These are phyloP conservation scores for Cavia aperea DNA, from an alignment of 2,113 vertebrate genomes.

Conservation along the genomic window DNA sequence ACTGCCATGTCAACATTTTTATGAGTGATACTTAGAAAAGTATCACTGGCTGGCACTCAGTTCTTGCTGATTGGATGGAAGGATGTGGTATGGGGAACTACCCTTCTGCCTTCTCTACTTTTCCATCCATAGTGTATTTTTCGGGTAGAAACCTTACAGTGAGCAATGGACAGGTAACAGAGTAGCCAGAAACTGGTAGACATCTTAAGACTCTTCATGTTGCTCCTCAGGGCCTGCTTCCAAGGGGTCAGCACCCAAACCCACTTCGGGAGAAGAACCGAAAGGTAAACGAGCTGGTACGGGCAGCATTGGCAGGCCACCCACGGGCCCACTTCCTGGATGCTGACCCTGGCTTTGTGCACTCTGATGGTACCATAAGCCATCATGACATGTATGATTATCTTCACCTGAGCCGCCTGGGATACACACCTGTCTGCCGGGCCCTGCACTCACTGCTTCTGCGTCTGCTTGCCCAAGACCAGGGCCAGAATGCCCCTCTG, in stretches of 20 bases:
- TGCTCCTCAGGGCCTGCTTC: constrained; percentile 81
- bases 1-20: not conserved
- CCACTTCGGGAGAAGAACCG: constrained; percentile 83
- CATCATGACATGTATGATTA: constrained; percentile 93
- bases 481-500: constrained; percentile 42
- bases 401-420: constrained; percentile 86
- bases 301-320: constrained; percentile 73
- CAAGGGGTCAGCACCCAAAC: constrained; percentile 86
- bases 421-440: constrained; percentile 84
- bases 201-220: not conserved
- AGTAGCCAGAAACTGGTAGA: not conserved
- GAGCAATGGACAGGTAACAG: not conserved
- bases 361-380: constrained; percentile 86
- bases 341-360: constrained; percentile 87
- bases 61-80: not conserved
- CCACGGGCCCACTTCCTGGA: constrained; percentile 81
- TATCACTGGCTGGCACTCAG: not conserved
- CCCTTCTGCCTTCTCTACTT: not conserved
- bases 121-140: not conserved
- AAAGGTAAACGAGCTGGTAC: constrained; percentile 81
- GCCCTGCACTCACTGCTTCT: constrained; percentile 80
- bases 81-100: not conserved
- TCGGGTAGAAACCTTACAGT: not conserved
- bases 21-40: not conserved
- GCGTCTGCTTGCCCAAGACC: constrained; percentile 77